Percentiles rank a stretch among this genome's conserved stretches.
Conservation (phyloP, 2,888 invertebrate species). For the Arge pagana region DNA sequence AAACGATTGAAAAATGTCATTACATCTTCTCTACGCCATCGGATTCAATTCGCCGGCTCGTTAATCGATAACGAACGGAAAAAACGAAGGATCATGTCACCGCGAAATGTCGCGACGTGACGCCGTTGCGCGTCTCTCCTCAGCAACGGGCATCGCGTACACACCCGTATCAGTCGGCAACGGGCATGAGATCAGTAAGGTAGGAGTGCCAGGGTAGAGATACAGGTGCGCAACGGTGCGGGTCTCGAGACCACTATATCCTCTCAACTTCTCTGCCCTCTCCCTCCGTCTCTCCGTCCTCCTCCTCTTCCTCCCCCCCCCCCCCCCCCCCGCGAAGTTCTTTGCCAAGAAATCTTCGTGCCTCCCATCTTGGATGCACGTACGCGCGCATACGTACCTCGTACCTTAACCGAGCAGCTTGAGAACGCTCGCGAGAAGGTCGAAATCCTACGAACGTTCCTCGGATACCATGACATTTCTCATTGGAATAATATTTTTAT, state of each 20-base stretch:
- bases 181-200: conserved; percentile 40
- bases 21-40: too few species aligned
- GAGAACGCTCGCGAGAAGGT: too few species aligned
- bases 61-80: not conserved
- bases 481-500: too few species aligned
- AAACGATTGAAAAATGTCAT: too few species aligned
- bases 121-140: conserved; percentile 14
- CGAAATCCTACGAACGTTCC: too few species aligned
- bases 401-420: too few species aligned
- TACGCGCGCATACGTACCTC: not conserved
- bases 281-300: conserved; percentile 24
- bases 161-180: not conserved
- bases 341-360: too few species aligned
- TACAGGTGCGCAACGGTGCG: conserved; percentile 39
- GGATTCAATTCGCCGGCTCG: not conserved
- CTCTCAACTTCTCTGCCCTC: not conserved
- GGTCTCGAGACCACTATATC: conserved; percentile 19
- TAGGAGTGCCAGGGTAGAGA: conserved; percentile 41
- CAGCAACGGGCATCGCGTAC: not conserved
- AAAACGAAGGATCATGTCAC: not conserved
- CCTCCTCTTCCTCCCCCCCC: conserved; percentile 4
- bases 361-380: not conserved
- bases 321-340: conserved; percentile 3
- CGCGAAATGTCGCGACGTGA: conserved; percentile 6
- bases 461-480: too few species aligned